Conservation (phyloP, 2,797 vertebrate species). For the Myotis planiceps region DNA sequence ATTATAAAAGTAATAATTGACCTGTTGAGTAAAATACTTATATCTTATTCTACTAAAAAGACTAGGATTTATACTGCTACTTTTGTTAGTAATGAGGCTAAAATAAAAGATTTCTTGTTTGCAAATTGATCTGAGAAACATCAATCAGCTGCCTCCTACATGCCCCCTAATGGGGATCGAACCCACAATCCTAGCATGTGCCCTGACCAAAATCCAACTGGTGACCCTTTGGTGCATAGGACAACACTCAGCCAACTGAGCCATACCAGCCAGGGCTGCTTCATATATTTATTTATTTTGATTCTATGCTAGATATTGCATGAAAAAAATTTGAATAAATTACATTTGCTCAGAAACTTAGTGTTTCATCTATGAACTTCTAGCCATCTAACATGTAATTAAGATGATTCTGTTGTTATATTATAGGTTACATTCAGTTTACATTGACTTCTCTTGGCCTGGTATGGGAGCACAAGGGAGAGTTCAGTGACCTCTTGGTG, state of each 20-base stretch:
- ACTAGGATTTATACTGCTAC: background rate
- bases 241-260: background rate
- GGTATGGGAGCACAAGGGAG: background rate
- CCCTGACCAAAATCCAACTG: background rate
- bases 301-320: background rate
- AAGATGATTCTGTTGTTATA: background rate
- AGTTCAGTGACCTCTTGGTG: background rate
- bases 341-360: background rate
- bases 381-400: background rate
- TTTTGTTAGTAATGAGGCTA: background rate
- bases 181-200: background rate
- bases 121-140: background rate
- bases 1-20: background rate
- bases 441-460: background rate
- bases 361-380: background rate
- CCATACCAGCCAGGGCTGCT: too few species aligned
- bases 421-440: background rate
- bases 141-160: background rate
- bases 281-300: background rate
- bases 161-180: background rate
- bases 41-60: background rate
- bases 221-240: background rate
- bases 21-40: background rate
- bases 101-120: background rate
- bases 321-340: background rate